These are phyloP conservation scores for Empidonax traillii DNA, from an alignment of 2,113 vertebrate genomes.

Conservation along the genomic window DNA sequence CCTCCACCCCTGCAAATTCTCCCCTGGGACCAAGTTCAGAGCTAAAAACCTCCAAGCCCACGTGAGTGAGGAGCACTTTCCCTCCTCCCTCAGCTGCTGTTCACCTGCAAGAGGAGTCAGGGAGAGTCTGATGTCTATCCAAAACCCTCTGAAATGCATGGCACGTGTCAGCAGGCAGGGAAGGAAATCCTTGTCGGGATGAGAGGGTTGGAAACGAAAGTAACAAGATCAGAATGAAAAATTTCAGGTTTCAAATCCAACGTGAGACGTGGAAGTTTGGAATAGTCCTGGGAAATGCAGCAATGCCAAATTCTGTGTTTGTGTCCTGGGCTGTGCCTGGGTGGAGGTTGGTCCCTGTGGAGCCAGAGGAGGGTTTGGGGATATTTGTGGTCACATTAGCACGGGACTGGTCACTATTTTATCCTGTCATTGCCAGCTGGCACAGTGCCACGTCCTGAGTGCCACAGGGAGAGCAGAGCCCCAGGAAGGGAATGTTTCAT, in stretches of 20 bases:
- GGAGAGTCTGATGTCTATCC: fast-evolving
- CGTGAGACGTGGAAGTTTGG: fast-evolving
- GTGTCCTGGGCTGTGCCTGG: neutral
- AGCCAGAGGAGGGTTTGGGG: neutral
- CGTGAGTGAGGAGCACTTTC: neutral
- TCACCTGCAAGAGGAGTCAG: fast-evolving
- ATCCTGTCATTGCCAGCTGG: neutral
- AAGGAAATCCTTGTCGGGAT: fast-evolving
- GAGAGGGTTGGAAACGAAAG: neutral
- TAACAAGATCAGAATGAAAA: neutral
- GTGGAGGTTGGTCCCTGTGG: neutral
- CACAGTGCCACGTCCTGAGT: neutral
- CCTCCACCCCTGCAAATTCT: neutral
- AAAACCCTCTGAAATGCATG: fast-evolving
- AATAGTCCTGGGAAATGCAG: neutral
- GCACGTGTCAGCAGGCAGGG: neutral
- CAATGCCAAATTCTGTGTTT: neutral
- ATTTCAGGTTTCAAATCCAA: neutral
- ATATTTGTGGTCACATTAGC: fast-evolving
- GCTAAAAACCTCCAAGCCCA: neutral
- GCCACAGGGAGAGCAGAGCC: neutral
- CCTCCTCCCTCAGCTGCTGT: neutral
- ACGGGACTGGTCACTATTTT: fast-evolving
- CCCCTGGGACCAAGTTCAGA: fast-evolving
- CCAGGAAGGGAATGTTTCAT: fast-evolving